Base-by-base conservation (phyloP, 92 coral and sea anemone genomes). In the Palythoa grandis region DNA sequence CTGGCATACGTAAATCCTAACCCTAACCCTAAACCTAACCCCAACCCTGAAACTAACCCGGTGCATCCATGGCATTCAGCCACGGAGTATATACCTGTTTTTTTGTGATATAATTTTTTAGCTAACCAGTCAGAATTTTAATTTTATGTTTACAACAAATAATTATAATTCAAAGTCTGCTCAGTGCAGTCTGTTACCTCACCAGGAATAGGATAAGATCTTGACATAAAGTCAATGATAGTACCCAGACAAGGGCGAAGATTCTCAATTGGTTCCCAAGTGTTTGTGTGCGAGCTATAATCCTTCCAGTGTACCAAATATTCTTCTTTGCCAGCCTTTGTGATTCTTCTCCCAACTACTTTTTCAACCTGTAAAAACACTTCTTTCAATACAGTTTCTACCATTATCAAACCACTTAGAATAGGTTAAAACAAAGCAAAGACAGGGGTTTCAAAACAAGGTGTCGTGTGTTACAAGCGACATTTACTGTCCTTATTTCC, bases 151-250 rank as follows among this genome's bases (percentile, higher is more conserved):
- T 17, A 57, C 65, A 11, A 57, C 1, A 57, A 57, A 57, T 14
- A 43, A 43, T 20, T n/a, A 63, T 5, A 58, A 58, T n/a, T 7
- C 11, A 63, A n/a, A 63, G 9, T 63, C 25, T 63, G 25, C 69
- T 63, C 10, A 17, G 69, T 0, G 11, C 68, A 7, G 53, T 25
- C 40, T 20, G 25, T 11, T 67, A 40, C 48, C 65, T n/a, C 91
- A 95, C 99, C 99, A 88, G 99, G 99, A 88, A 96, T 93, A 14
- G 99, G 99, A 77, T 91, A 96, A 23, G 98, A 91, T 79, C 92
- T 92, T 47, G 92, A 89, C 88, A 92, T 89, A 78, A 95, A 96
- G 52, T 94, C 96, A 48, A 91, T 82, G 0, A 95, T 88, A 20
- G 90, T 84, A 43, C 76, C 76, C 19, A 92, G 93, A 23, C 98